Percentiles rank a stretch among this genome's conserved stretches.
phyloP scores from a whole-genome alignment of 1,140 invertebrate species.

The Parapsyche elsis region DNA sequence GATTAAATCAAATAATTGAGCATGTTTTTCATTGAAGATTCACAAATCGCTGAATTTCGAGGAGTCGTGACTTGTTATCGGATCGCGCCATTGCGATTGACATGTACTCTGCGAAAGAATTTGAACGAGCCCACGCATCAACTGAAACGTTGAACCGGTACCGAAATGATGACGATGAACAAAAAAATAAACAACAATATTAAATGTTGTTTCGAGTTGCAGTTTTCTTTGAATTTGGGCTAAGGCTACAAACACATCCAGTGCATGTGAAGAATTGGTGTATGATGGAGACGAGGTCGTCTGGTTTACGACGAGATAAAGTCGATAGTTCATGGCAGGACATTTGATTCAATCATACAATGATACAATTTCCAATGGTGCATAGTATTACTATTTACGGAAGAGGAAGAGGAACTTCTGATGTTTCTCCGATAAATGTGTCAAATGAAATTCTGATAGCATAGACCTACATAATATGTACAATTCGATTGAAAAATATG shows the following conservation, averaged over 20 bases:
- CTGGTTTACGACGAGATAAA: neutral
- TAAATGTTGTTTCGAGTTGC: neutral
- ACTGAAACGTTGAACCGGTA: neutral
- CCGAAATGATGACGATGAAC: neutral
- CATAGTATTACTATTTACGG: too few relatives aligned
- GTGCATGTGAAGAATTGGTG: neutral
- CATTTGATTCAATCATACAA: neutral
- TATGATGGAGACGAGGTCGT: neutral
- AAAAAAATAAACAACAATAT: neutral
- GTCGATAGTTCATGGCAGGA: conserved; percentile 6
- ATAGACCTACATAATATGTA: too few relatives aligned
- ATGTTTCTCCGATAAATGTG: too few relatives aligned
- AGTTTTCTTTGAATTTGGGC: neutral
- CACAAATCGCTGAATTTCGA: too few relatives aligned
- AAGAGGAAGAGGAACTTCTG: too few relatives aligned
- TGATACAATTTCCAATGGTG: neutral
- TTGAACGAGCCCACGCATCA: neutral
- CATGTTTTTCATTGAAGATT: too few relatives aligned
- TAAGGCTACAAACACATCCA: neutral
- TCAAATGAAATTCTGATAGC: too few relatives aligned
- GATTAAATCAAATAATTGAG: too few relatives aligned
- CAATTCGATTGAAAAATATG: too few relatives aligned
- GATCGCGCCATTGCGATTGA: too few relatives aligned
- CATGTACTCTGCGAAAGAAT: too few relatives aligned
- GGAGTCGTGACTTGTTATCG: too few relatives aligned